Percentiles rank a stretch among this genome's conserved stretches.
Evolutionary conservation across 2,888 invertebrate genomes (phyloP).

Genomic region (Rapana venosa): DNA sequence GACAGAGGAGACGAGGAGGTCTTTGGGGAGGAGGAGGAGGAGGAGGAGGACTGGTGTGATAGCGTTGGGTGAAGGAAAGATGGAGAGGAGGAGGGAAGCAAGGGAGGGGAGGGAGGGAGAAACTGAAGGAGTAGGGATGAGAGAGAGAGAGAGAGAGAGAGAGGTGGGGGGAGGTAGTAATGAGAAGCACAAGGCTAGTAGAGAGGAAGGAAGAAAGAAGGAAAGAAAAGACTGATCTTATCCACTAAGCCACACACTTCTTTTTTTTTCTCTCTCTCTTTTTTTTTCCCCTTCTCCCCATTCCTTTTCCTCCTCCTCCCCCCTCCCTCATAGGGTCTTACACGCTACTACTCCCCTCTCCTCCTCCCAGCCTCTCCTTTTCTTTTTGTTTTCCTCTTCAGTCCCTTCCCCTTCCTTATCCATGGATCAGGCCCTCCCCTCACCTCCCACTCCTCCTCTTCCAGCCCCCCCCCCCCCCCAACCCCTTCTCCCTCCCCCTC

Average conservation of each 20-base stretch:
- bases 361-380: neutral
- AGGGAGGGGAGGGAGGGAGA: neutral
- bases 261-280: neutral
- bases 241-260: too few species aligned
- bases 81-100: neutral
- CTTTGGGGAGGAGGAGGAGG: neutral
- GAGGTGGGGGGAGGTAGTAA: neutral
- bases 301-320: neutral
- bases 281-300: neutral
- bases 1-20: constrained; percentile 21
- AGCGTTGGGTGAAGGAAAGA: too few species aligned
- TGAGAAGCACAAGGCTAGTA: too few species aligned
- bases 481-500: neutral
- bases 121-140: neutral
- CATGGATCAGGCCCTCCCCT: neutral
- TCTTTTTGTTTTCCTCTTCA: neutral
- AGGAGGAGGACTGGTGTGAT: neutral
- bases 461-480: neutral
- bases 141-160: neutral
- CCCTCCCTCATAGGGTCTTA: neutral
- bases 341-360: neutral
- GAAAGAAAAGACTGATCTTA: too few species aligned
- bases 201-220: too few species aligned
- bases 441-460: neutral
- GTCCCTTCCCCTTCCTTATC: neutral